Conservation (phyloP, 2,113 vertebrate species). For the Leucoraja erinaceus region DNA sequence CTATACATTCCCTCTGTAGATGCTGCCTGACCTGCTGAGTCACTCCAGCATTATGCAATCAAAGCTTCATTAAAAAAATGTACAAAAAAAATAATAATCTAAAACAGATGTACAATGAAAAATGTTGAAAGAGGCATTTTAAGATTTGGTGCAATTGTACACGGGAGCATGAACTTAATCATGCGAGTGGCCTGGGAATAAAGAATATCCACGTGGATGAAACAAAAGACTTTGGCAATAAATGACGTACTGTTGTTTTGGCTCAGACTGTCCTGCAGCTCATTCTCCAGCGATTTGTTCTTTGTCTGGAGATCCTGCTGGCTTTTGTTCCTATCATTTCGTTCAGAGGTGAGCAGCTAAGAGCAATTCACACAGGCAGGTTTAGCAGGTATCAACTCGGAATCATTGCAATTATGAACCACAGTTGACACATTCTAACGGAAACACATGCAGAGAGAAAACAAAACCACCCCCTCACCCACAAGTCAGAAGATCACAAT, state of each 20-base stretch:
- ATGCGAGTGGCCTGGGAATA: not conserved
- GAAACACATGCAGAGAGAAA: not conserved
- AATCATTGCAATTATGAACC: not conserved
- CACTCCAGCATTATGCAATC: no score
- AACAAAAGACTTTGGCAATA: not conserved
- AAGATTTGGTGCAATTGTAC: slow-evolving; percentile 2
- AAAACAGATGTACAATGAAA: not conserved
- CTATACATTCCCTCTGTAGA: no score
- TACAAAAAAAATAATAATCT: not conserved
- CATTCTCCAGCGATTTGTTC: slow-evolving; percentile 60
- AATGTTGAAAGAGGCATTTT: not conserved
- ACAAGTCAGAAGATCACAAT: no score
- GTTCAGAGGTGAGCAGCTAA: slow-evolving; percentile 76
- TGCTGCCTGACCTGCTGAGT: no score
- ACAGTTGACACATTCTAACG: not conserved
- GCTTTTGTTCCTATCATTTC: slow-evolving; percentile 58
- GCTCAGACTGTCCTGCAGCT: slow-evolving; percentile 60
- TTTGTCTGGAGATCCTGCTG: slow-evolving; percentile 62
- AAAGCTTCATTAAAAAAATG: not conserved
- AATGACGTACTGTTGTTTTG: slow-evolving; percentile 61
- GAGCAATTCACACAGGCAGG: not conserved
- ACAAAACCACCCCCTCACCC: no score
- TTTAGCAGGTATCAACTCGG: no score
- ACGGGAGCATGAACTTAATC: not conserved
- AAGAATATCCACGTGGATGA: not conserved